Conservation (phyloP, 2,797 vertebrate genomes). For the Glossophaga mutica region DNA sequence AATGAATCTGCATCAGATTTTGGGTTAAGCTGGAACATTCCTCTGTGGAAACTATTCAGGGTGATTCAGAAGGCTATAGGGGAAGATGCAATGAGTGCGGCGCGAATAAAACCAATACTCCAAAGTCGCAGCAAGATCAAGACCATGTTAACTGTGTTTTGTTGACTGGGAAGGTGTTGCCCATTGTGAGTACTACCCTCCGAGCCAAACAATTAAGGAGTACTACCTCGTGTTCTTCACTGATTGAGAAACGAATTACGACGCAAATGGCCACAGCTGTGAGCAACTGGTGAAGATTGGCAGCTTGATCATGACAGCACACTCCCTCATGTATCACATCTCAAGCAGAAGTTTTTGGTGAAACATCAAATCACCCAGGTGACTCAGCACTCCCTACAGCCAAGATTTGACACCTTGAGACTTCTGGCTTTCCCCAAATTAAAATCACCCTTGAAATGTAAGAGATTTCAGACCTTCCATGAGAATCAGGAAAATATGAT, state of each 20-base stretch:
- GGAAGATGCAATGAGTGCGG: not conserved
- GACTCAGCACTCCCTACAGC: not conserved
- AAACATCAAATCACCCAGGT: not conserved
- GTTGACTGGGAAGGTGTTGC: not conserved
- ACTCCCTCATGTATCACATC: not conserved
- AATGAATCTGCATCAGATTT: not conserved
- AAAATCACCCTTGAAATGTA: not conserved
- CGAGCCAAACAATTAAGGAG: not conserved
- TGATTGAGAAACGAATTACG: not conserved
- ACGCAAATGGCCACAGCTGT: not conserved
- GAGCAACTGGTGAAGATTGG: not conserved
- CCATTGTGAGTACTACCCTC: no score
- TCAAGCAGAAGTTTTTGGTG: not conserved
- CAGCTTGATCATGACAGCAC: not conserved
- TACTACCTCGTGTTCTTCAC: not conserved
- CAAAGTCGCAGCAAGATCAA: not conserved
- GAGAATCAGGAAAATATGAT: no score
- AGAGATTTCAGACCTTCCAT: not conserved
- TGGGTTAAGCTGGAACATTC: not conserved
- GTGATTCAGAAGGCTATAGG: not conserved
- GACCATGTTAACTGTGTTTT: not conserved
- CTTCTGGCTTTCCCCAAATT: not conserved
- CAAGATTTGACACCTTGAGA: not conserved
- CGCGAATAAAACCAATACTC: not conserved
- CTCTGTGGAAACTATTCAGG: not conserved